Evolutionary conservation across 2,113 vertebrate species (phyloP).

Genomic region (Psilopsiagon aymara): DNA sequence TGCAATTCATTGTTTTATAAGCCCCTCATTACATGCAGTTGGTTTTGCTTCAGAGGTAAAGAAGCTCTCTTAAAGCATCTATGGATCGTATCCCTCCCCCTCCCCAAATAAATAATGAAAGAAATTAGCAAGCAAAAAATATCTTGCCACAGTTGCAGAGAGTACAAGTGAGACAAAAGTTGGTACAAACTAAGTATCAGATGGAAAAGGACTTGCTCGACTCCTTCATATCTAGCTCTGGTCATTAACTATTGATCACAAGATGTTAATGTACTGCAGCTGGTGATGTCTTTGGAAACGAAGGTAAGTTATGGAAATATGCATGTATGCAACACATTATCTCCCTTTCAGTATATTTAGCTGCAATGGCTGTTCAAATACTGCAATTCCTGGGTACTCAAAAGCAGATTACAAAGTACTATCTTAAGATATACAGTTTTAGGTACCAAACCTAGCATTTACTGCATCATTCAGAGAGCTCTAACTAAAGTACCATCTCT

Average conservation of each 20-base stretch:
- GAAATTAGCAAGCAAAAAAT: background rate
- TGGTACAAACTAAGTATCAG: background rate
- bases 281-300: background rate
- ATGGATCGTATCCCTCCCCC: background rate
- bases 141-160: background rate
- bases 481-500: background rate
- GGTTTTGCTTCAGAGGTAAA: background rate
- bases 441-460: background rate
- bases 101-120: background rate
- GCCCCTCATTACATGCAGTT: background rate
- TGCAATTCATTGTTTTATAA: background rate
- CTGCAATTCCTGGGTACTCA: background rate
- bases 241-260: background rate
- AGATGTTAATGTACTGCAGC: background rate
- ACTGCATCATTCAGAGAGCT: background rate
- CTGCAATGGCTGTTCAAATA: background rate
- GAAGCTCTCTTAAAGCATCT: background rate
- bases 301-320: background rate
- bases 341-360: background rate
- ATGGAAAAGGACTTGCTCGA: background rate
- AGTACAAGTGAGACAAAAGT: background rate
- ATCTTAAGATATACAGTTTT: background rate
- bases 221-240: background rate
- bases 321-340: rapidly evolving
- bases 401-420: background rate